A percentile compares a stretch with the other conserved stretches of the same genome.
phyloP scores from a whole-genome alignment of 2,888 invertebrate genomes.

The Drosophila macrospina region DNA sequence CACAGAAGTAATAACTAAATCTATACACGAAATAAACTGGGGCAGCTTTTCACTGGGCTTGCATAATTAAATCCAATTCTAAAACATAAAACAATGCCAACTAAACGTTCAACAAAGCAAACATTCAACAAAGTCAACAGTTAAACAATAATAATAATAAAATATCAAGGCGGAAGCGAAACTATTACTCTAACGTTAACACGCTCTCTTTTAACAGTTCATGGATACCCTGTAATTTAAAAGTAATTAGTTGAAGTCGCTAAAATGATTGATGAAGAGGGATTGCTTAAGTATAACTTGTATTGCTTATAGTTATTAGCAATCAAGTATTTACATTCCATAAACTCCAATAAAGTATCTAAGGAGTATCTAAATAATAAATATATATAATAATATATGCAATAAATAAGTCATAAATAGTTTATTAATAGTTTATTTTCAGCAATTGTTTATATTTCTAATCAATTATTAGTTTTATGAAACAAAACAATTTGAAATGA shows the following conservation, averaged over 20 bases:
- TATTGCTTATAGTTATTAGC: too few species aligned
- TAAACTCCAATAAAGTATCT: too few species aligned
- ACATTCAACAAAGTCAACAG: constrained; percentile 11
- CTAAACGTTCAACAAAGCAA: constrained; percentile 37
- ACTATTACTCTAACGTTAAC: constrained; percentile 15
- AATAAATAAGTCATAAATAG: too few species aligned
- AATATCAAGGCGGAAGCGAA: constrained; percentile 49
- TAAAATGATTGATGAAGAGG: not conserved
- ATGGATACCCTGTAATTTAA: not conserved
- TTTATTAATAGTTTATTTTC: too few species aligned
- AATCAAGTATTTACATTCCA: too few species aligned
- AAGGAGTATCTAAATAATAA: too few species aligned
- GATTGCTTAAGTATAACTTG: not conserved
- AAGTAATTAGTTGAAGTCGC: not conserved
- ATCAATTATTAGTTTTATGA: too few species aligned
- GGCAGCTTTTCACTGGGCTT: constrained; percentile 29
- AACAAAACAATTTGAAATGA: too few species aligned
- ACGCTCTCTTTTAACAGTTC: not conserved
- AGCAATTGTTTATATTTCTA: too few species aligned
- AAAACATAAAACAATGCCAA: constrained; percentile 58
- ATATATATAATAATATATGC: too few species aligned
- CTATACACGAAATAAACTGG: constrained; percentile 29
- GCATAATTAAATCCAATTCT: constrained; percentile 31
- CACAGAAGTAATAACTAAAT: constrained; percentile 23
- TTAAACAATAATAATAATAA: not conserved